Evolutionary conservation across 1,140 invertebrate species (phyloP), one percentile per base, ranked within the genome.

Genomic region (Hycleus cichorii): DNA sequence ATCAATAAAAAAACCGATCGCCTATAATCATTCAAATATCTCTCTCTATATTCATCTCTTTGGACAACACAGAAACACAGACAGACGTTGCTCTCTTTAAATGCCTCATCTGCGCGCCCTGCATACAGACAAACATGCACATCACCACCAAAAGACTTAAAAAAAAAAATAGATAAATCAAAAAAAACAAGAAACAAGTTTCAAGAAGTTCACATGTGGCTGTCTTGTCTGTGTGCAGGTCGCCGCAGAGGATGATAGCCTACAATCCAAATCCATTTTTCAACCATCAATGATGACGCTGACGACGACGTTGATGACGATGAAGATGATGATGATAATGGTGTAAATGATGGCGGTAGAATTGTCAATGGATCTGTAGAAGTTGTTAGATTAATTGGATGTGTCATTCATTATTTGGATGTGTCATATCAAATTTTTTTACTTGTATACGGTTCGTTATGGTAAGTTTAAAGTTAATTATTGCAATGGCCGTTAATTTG

Each of bases 61-160:
- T 48, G 10, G 47, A 26, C 32, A 45, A 53, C 51, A 53, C 51
- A 53, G 51, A 53, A 53, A 55, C 52, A 55, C 52, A 55, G 45
- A 55, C 52, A 55, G 45, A 55, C 44, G 45, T 47, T 55, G 52
- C 52, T 42, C 40, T 42, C 40, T 42, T 42, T 55, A 53, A 44
- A 53, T 53, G 52, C 52, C 52, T 55, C 52, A 47, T 46, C 52
- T 60, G 65, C 65, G 68, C 67, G 69, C 64, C 71, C 69, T 71
- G 71, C 71, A 73, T 72, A 73, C 71, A 73, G 71, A 73, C 71
- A 71, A 73, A 73, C 68, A 70, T 69, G 68, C 65, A 71, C 69
- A 71, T 73, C 68, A 70, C 69, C 64, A 66, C 61, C 64, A 62
- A 62, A 66, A 61, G 59, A 62, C 40, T 49, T 54, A 18, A 46